Evolutionary conservation across 2,113 vertebrate genomes (phyloP).

Genomic region (Epinephelus fuscoguttatus): DNA sequence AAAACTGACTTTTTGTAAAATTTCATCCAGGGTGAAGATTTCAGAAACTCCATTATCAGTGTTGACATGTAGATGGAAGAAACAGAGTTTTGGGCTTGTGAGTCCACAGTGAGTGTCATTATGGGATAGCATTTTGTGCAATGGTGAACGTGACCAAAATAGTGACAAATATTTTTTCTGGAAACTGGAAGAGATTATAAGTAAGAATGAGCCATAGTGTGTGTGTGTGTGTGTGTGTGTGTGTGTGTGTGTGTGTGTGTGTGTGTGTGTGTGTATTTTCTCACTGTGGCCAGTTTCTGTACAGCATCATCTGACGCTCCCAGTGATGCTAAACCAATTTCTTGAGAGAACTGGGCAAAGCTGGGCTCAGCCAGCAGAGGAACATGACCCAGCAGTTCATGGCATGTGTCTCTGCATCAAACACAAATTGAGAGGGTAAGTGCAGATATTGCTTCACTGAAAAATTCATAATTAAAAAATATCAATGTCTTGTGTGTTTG

Average conservation of each 20-base stretch:
- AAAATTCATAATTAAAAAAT: background rate
- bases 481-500: background rate
- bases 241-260: background rate
- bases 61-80: no score
- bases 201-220: background rate
- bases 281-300: conserved; percentile 37
- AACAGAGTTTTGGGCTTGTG: no score
- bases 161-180: no score
- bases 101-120: no score
- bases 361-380: conserved; percentile 39
- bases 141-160: no score
- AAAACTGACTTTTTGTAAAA: no score
- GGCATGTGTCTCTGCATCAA: conserved; percentile 36
- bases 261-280: background rate
- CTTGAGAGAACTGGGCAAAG: conserved; percentile 38
- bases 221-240: background rate
- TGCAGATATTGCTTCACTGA: background rate
- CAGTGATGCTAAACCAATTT: conserved; percentile 32
- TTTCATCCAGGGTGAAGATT: no score
- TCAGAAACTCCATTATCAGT: no score
- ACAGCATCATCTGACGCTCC: conserved; percentile 32
- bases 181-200: no score
- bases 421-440: background rate
- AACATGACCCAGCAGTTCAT: conserved; percentile 39
- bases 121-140: no score